Base-by-base conservation (phyloP, 2,113 vertebrate genomes). In the Stictonetta naevosa region DNA sequence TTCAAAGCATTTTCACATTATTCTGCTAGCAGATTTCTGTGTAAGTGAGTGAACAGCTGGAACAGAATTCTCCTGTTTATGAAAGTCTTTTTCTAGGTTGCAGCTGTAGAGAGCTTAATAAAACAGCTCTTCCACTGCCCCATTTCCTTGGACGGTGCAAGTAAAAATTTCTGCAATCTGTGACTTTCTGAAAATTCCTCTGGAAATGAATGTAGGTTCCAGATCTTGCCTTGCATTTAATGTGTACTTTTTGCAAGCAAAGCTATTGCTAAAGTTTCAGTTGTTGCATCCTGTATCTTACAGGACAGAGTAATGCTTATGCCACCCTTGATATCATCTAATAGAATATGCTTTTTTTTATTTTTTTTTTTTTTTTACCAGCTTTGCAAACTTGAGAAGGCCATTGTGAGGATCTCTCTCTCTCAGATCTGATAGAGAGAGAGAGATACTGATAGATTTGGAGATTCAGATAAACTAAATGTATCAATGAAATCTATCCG, bases 31-130 rank as follows among this genome's bases (percentile, higher is more conserved):
- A 86, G 48, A 66, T 73, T 80, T 80, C 68, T 53, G 16, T 69
- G 15, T 58, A 48, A 90, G 66, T 48, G 38, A n/a, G 14, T 52
- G 6, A 48, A 44, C 14, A 94, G 20, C 64, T 95, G 72, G 77
- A 66, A 73, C 68, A 76, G 31, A 62, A 2, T 31, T 79, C 9
- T 86, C 11, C 26, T 83, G 92, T 73, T n/a, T 93, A 64, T 18
- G 48, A 67, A 69, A 90, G 50, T 21, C 13, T 81, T 91, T 93
- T 80, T 63, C 28, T 83, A 40, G 46, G 16, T 36, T 93, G 75
- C 50, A 88, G 79, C 76, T 93, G 46, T 58, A 83, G 63, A 81
- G 38, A 60, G 34, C 38, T 93, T 76, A 22, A 62, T 66, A 92
- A 90, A 83, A 25, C 63, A 66, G 7, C 14, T 79, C 38, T 85